Base-by-base conservation (phyloP, 2,797 vertebrate species). In the Peromyscus eremicus region DNA sequence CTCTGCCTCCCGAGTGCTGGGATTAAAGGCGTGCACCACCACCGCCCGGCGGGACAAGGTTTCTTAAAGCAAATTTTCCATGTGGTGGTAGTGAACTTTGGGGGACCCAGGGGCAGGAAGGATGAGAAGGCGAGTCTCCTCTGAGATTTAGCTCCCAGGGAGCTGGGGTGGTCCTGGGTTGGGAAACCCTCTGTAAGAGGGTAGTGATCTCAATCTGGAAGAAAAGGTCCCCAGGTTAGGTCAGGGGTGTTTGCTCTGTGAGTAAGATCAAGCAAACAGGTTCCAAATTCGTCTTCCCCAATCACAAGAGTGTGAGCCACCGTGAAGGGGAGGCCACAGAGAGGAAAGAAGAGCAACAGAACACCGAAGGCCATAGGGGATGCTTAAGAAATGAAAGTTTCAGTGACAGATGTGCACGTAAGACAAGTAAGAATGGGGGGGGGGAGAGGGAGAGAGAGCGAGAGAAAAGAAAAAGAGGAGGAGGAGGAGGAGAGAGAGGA, bases 381-480 rank as follows among this genome's bases (percentile, higher is more conserved):
- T 8, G 46, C 25, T 73, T 27, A 37, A 89, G 70, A 68, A 43
- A 60, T 32, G 32, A 25, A 21, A 40, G 49, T 25, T 87, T 49
- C 25, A 57, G 21, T 62, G 29, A 19, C 27, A 79, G 70, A 40
- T 34, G 43, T 79, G 5, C 34, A 6, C 32, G 46, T 11, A 27
- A 80, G 86, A 70, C 34, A 76, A 52, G 37, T 19, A 40, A 49
- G 19, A 64, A 46, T 29, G 17, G 46, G 4, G 43, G 17, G 4
- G 12, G 5, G 0, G 32, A 9, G 40, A 34, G 32, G 32, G 11
- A 12, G 37, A 32, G 25, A 9, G 19, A 19, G 34, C 4, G 34
- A 29, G 23, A 9, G 1, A 8, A 16, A 7, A 3, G 27, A 32
- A 29, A 1, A 55, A 21, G 21, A 25, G 25, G 8, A 8, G n/a